phyloP scores from a whole-genome alignment of 2,888 invertebrate species.

The Alsophila aescularia region DNA sequence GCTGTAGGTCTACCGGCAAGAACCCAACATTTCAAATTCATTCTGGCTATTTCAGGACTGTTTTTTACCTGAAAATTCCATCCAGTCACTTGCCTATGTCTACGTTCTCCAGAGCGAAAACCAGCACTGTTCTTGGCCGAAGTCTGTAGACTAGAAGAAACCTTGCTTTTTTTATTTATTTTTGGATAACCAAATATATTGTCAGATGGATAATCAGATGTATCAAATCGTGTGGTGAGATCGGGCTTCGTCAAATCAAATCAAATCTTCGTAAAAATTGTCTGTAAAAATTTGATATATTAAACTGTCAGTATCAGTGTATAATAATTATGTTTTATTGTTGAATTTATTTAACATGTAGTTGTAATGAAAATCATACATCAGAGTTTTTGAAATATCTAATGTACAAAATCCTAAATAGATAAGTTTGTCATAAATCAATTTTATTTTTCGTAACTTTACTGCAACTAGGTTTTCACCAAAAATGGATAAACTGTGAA shows the following conservation, averaged over 20 bases:
- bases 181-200: constrained; percentile 15
- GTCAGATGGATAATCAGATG: constrained; percentile 5
- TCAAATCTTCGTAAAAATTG: constrained; percentile 11
- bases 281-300: constrained; percentile 12
- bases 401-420: constrained; percentile 29
- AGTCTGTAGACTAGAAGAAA: too few relatives aligned
- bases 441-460: constrained; percentile 17
- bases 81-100: too few relatives aligned
- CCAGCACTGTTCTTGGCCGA: too few relatives aligned
- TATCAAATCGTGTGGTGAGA: constrained; percentile 2
- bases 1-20: too few relatives aligned
- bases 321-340: constrained; percentile 4
- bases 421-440: constrained; percentile 20
- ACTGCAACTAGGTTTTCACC: too few relatives aligned
- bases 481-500: constrained; percentile 12
- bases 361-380: too few relatives aligned
- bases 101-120: too few relatives aligned
- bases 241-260: constrained; percentile 8
- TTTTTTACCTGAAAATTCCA: too few relatives aligned
- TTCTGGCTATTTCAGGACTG: too few relatives aligned
- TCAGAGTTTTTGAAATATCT: too few relatives aligned
- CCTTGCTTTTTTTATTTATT: constrained; percentile 32
- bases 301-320: constrained; percentile 21
- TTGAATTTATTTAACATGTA: too few relatives aligned
- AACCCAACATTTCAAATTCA: too few relatives aligned